Evolutionary conservation across 2,113 vertebrate species (phyloP), one percentile per base, ranked within the genome.

Genomic region (Neodon shergylaensis): DNA sequence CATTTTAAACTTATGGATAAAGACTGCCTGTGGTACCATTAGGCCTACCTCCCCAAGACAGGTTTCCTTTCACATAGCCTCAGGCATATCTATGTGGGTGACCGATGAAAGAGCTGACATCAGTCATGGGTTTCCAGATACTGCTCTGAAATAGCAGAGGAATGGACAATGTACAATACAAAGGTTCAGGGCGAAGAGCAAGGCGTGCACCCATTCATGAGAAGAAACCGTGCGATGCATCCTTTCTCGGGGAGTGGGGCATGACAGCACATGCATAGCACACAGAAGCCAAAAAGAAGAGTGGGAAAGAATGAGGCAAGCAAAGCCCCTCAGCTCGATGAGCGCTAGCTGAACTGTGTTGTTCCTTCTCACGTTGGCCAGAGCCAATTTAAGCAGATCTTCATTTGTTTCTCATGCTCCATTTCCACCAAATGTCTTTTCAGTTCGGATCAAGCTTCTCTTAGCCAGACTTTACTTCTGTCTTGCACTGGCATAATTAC

Each of bases 351-450:
- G n/a, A 88, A 92, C 92, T 81, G 0, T 92, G 1, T 0, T 95
- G 8, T 94, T 97, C 84, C 39, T 44, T 92, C 95, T 96, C 52
- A 66, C 91, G 95, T 96, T 97, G 85, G 54, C 76, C 96, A 91
- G 47, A 96, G 68, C 94, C 42, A 97, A 84, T 94, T 94, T 96
- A 96, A 97, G 83, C 85, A 96, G 10, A 70, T 97, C 92, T 97
- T 97, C 91, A 93, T 97, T 98, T 98, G 96, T 81, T 92, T 97
- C 95, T 98, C 54, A 92, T 97, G 84, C 73, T 97, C 42, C 72
- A 95, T 97, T 98, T 98, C 92, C 96, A 85, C 49, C 89, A 97
- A 97, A 97, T 84, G 39, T 81, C 96, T 98, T 97, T 98, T 95
- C 78, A 86, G 93, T 96, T 76, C 88, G 97, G 96, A 98, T 92